Conservation (phyloP, 2,113 vertebrate genomes). For the Strigops habroptila region DNA sequence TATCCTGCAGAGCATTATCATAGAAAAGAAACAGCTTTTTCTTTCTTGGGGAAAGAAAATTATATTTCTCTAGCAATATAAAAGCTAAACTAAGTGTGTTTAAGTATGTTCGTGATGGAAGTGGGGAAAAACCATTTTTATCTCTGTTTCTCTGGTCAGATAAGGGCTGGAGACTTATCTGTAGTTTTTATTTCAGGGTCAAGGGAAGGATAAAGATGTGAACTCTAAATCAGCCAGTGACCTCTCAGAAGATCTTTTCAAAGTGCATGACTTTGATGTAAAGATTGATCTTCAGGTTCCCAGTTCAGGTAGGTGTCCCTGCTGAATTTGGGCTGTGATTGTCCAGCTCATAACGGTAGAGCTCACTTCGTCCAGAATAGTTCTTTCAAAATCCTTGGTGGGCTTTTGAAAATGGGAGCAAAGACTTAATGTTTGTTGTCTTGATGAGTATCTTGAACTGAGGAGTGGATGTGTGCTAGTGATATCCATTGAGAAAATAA, state of each 20-base stretch:
- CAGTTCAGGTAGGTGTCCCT: conserved; percentile 85
- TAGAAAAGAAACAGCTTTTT: not conserved
- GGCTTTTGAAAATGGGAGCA: not conserved
- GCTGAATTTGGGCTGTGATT: not conserved
- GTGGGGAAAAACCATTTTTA: not conserved
- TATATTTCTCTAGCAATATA: not conserved
- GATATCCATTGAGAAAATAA: not conserved
- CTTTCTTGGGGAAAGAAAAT: not conserved
- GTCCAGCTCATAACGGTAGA: not conserved
- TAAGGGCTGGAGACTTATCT: not conserved
- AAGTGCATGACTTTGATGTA: conserved; percentile 98
- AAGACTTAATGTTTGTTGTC: not conserved
- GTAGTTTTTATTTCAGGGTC: conserved; percentile 73
- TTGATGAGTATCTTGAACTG: not conserved
- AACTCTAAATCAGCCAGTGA: conserved; percentile 90
- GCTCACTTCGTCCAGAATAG: not conserved
- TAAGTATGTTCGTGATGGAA: not conserved
- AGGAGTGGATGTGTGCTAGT: not conserved
- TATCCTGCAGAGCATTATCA: not conserved
- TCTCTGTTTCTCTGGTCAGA: not conserved
- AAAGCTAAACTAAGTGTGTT: not conserved
- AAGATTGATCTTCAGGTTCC: conserved; percentile 99
- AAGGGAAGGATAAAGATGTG: conserved; percentile 88
- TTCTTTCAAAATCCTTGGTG: not conserved
- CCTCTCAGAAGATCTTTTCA: conserved; percentile 98